Base-by-base conservation (phyloP, 1,140 invertebrate genomes). In the Harlomillsia oculata region DNA sequence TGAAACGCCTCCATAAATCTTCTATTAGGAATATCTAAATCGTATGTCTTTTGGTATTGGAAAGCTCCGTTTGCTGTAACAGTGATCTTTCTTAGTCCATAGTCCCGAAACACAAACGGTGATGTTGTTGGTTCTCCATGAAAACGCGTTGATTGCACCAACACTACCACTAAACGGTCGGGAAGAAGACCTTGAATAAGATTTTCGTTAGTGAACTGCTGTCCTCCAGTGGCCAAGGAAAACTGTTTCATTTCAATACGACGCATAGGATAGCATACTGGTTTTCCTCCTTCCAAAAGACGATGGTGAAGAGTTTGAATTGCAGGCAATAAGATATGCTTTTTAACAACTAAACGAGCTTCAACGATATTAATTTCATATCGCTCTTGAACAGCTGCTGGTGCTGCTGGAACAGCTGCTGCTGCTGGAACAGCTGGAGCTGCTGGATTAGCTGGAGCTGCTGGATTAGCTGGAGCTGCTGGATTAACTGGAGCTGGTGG, bases 151-250 rank as follows among this genome's bases (percentile, higher is more conserved):
- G 60, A 51, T 30, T 6, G n/a, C 3, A 67, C 51, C 20, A 66
- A 29, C 1, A 13, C 49, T 20, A 67, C 26, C 8, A 59, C 37
- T 16, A 62, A 9, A 25, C 60, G 37, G 25, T 51, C 45, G 13
- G 66, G 64, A 28, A 64, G 18, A 36, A 50, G 43, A 5, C 60
- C 56, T n/a, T 13, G 36, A 26, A 65, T 34, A 3, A 67, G 18
- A 50, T 55, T 56, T 9, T 60, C 55, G 16, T 63, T 57, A 1
- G 23, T 49, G 26, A n/a, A 14, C 16, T 23, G 23, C 13, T 37
- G 1, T 14, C 53, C 55, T 18, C 58, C 60, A 9, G 32, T 30
- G 13, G 53, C n/a, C 16, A 67, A 29, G 20, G 50, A 46, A 37
- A 32, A 57, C 13, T n/a, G 37, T 53, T 56, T 63, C 6, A 67